Conservation (phyloP, 2,888 invertebrate genomes). For the Mayetiola destructor region DNA sequence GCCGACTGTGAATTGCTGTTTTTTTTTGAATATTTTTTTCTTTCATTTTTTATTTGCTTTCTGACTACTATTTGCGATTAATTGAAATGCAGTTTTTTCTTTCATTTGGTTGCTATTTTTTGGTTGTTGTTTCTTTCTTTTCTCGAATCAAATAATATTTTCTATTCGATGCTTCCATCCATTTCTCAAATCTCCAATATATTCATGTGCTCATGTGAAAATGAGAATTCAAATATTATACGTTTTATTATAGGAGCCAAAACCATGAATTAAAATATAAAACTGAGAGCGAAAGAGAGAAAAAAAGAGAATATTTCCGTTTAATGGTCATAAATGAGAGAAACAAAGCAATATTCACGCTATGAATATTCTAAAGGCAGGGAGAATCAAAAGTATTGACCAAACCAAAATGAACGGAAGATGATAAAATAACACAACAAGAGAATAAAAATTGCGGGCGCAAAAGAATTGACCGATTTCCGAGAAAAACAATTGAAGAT, state of each 20-base stretch:
- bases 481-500: background rate
- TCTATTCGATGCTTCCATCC: background rate
- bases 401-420: background rate
- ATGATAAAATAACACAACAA: background rate
- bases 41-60: background rate
- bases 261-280: too few species aligned
- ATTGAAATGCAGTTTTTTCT: background rate
- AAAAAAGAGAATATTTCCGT: background rate
- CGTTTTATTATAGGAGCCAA: conserved; percentile 1
- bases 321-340: conserved; percentile 8
- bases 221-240: too few species aligned
- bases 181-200: background rate
- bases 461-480: conserved; percentile 3
- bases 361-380: too few species aligned
- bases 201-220: background rate
- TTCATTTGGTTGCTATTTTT: background rate
- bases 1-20: conserved; percentile 1
- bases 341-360: too few species aligned
- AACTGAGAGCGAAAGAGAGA: background rate
- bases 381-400: background rate
- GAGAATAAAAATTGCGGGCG: conserved; percentile 7
- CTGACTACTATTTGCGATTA: background rate
- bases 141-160: background rate
- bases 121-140: background rate
- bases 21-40: background rate